phyloP scores from a whole-genome alignment of 2,888 invertebrate species.

The Orchesellides sinensis region DNA sequence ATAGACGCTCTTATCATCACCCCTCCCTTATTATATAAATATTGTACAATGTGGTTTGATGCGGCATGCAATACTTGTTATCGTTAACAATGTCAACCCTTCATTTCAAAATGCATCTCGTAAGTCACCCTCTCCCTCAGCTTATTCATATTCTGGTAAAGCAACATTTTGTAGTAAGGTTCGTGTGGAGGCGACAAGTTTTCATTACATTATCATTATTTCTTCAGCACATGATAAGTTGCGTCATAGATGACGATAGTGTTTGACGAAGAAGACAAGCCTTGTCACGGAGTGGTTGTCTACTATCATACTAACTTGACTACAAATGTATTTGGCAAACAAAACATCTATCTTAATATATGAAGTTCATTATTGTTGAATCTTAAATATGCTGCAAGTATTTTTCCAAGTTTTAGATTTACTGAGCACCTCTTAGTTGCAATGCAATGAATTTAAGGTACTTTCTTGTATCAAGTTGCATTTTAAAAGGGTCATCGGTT shows the following conservation, averaged over 20 bases:
- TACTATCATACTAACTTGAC: neutral
- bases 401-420: neutral
- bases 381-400: neutral
- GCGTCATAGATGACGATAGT: neutral
- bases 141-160: neutral
- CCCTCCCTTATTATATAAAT: neutral
- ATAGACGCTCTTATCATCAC: too few relatives aligned
- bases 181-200: neutral
- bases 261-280: slow-evolving; percentile 10
- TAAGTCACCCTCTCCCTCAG: slow-evolving; percentile 1
- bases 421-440: neutral
- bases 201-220: slow-evolving; percentile 22
- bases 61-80: neutral
- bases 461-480: neutral
- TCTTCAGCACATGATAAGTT: neutral
- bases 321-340: neutral
- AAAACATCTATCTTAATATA: too few relatives aligned
- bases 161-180: neutral
- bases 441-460: neutral
- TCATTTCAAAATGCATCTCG: neutral
- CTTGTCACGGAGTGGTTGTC: slow-evolving; percentile 1
- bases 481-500: too few relatives aligned
- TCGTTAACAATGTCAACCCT: neutral
- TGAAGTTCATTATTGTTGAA: too few relatives aligned
- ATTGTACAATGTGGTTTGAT: slow-evolving; percentile 6